phyloP scores from a whole-genome alignment of 23 tunicate genomes.

The Oikopleura dioica region DNA sequence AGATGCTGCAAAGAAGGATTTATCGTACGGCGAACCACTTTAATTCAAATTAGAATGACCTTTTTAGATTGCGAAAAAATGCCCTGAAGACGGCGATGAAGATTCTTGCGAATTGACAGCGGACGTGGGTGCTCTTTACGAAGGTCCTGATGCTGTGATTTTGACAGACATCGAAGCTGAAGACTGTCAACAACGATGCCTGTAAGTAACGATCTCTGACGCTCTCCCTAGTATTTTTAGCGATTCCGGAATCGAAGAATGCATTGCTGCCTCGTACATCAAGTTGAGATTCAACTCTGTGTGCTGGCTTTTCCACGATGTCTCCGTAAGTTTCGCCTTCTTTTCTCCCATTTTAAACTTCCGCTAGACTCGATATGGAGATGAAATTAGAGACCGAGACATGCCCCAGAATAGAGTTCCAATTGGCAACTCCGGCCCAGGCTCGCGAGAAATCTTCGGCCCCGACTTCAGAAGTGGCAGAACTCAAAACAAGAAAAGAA shows the following conservation, averaged over 20 bases:
- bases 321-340: background rate
- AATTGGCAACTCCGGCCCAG: too few relatives aligned
- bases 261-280: background rate
- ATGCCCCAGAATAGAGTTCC: too few relatives aligned
- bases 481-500: too few relatives aligned
- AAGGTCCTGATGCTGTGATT: background rate
- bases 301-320: background rate
- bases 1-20: background rate
- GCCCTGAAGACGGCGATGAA: background rate
- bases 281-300: background rate
- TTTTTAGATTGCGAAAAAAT: background rate
- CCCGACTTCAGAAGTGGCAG: too few relatives aligned
- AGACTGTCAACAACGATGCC: background rate
- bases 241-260: background rate
- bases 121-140: background rate
- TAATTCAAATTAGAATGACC: too few relatives aligned
- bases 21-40: too few relatives aligned
- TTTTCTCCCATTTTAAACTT: too few relatives aligned
- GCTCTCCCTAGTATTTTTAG: background rate
- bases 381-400: too few relatives aligned
- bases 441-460: too few relatives aligned
- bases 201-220: background rate
- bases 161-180: background rate
- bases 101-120: background rate
- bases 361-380: too few relatives aligned